Evolutionary conservation across 2,888 invertebrate species (phyloP), one percentile per base, ranked within the genome.

Genomic region (Patella caerulea): DNA sequence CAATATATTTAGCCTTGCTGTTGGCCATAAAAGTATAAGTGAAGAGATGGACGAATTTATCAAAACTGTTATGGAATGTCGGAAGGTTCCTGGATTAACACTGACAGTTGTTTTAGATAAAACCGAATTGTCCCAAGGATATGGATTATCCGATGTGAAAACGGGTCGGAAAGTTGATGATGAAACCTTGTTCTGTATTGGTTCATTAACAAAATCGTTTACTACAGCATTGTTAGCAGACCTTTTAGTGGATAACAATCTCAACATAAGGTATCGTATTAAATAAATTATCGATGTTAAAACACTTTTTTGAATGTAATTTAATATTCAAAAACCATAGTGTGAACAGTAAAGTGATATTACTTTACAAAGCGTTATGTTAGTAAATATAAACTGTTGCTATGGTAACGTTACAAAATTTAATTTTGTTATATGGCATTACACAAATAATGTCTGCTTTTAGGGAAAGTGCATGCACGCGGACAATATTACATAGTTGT

Each of bases 131-230:
- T 24, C 65, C 12, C 19, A 19, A 19, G 65, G 65, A 65, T 73
- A 52, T 53, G 73, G 73, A 24, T 15, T 73, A 53, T 52, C 54
- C 14, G 73, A 73, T 24, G 45, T 73, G 5, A 54, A 55, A 17
- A 73, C 19, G 14, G 19, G 34, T n/a, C 15, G 73, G 24, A n/a
- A 34, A 14, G 73, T 73, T 45, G 73, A 73, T 53, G 53, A 52
- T 15, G 52, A 73, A 24, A 73, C 73, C 4, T 53, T 73, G 53
- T 73, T 73, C 53, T 54, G 55, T 53, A 73, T 73, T 19, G 73
- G 73, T 54, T 73, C 73, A 54, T 24, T 73, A 53, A 53, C 53
- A 15, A 73, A 73, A 55, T 54, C 55, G 19, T 34, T 73, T 24
- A 73, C 52, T 53, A 17, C 53, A n/a, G 54, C 73, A n/a, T 24